These are phyloP conservation scores for Salmo trutta DNA, from an alignment of 2,797 vertebrate species.

Conservation along the genomic window DNA sequence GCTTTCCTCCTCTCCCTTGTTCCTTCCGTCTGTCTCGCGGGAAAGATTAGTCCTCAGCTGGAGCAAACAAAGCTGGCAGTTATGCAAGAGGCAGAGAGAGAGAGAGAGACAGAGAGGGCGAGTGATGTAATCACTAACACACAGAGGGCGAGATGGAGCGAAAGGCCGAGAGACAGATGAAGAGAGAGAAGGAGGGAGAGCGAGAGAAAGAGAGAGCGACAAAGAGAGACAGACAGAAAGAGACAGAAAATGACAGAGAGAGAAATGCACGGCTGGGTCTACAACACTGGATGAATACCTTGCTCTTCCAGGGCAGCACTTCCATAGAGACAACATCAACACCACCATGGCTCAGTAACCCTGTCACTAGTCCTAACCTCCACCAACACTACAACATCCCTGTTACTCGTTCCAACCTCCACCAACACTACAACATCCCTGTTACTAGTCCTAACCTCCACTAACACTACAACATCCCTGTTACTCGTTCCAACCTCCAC, in stretches of 20 bases:
- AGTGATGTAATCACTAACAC: constrained; percentile 32
- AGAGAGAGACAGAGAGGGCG: constrained; percentile 5
- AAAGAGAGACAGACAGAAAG: neutral
- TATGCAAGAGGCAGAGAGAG: constrained; percentile 70
- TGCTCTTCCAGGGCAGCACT: no score
- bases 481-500: no score
- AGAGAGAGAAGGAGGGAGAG: neutral
- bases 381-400: no score
- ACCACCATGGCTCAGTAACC: no score
- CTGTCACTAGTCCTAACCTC: no score
- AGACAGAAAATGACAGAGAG: neutral
- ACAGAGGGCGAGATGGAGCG: constrained; percentile 10
- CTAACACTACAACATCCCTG: no score
- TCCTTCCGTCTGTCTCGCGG: constrained; percentile 59
- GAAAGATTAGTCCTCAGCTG: constrained; percentile 77
- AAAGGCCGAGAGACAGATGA: constrained; percentile 9
- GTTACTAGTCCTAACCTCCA: no score
- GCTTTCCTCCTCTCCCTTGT: constrained; percentile 29
- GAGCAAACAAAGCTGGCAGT: constrained; percentile 76
- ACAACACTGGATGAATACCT: constrained; percentile 19
- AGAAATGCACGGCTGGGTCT: neutral
- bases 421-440: no score
- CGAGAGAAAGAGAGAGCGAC: neutral
- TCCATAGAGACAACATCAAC: no score
- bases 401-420: no score